Evolutionary conservation across 2,113 vertebrate genomes (phyloP).

Genomic region (Engraulis encrasicolus): DNA sequence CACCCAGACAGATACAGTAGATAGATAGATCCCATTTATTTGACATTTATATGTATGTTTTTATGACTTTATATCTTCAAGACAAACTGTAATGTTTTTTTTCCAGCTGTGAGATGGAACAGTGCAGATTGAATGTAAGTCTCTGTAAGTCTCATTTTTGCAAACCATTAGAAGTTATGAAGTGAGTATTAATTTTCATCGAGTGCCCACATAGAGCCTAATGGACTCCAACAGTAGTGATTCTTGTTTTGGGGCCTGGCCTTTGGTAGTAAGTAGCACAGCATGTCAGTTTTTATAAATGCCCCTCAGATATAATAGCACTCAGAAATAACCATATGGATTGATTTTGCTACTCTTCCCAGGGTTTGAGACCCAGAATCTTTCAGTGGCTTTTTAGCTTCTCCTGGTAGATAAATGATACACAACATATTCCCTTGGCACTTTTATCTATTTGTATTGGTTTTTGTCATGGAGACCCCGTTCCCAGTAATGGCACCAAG

Average conservation of each 20-base stretch:
- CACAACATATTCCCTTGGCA: slow-evolving; percentile 51
- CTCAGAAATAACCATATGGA: slow-evolving; percentile 53
- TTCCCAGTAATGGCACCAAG: slow-evolving; percentile 50
- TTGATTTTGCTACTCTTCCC: slow-evolving; percentile 49
- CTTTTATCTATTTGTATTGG: slow-evolving; percentile 59
- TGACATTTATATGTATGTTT: background rate
- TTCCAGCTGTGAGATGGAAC: background rate
- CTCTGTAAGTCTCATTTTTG: background rate
- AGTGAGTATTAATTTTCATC: background rate
- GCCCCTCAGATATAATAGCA: slow-evolving; percentile 52
- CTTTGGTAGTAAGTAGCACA: slow-evolving; percentile 53
- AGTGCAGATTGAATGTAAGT: background rate
- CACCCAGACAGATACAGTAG: no score
- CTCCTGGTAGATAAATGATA: slow-evolving; percentile 57
- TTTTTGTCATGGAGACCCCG: slow-evolving; percentile 47
- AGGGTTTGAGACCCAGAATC: slow-evolving; percentile 39
- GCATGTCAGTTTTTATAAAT: slow-evolving; percentile 56
- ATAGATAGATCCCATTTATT: background rate
- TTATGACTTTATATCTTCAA: background rate
- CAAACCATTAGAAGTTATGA: background rate
- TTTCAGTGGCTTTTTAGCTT: slow-evolving; percentile 41
- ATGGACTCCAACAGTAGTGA: slow-evolving; percentile 35
- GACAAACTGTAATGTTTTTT: background rate
- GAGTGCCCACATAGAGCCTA: background rate
- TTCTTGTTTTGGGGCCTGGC: slow-evolving; percentile 49